Conservation (phyloP, 1,140 invertebrate genomes). For the Nasonia giraulti region DNA sequence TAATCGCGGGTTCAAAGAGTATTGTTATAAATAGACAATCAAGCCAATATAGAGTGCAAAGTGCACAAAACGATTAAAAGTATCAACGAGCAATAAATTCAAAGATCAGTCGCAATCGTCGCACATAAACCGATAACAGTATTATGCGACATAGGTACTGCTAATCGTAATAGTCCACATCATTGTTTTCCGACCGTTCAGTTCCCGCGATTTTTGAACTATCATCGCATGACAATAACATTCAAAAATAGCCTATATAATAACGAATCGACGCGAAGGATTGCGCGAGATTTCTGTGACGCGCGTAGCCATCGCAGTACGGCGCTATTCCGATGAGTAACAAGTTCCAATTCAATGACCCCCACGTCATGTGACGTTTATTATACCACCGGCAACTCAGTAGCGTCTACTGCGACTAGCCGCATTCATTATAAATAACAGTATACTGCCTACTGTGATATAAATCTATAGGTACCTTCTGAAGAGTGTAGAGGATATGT, state of each 20-base stretch:
- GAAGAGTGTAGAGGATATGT: background rate
- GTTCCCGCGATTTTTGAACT: background rate
- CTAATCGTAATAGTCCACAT: too few relatives aligned
- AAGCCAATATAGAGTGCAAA: background rate
- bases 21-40: background rate
- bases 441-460: too few relatives aligned
- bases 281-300: conserved; percentile 5
- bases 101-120: background rate
- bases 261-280: background rate
- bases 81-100: background rate
- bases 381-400: background rate
- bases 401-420: background rate
- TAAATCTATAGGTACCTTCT: background rate
- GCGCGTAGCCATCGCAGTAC: background rate
- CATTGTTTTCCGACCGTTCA: too few relatives aligned
- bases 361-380: conserved; percentile 58
- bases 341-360: conserved; percentile 45
- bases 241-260: conserved; percentile 6
- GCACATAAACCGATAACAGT: background rate
- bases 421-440: too few relatives aligned
- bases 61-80: background rate
- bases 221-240: background rate
- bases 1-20: background rate
- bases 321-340: conserved; percentile 2
- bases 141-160: background rate